A percentile compares a stretch with the other conserved stretches of the same genome.
These are phyloP conservation scores for Steatornis caripensis DNA, from an alignment of 2,113 vertebrate genomes.

Conservation along the genomic window DNA sequence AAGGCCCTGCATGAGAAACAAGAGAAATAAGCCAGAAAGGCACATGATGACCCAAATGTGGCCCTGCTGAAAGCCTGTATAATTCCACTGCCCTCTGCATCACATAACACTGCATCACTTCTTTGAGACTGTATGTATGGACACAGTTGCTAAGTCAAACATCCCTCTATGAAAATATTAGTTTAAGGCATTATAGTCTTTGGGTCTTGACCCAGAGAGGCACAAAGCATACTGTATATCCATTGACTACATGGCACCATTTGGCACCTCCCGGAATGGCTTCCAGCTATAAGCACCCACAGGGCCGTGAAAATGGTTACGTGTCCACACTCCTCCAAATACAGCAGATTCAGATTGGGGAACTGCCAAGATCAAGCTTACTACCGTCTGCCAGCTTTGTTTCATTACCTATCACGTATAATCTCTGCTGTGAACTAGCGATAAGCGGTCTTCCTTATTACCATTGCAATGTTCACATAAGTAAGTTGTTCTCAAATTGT, in stretches of 20 bases:
- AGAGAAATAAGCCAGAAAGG: neutral
- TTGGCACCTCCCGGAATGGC: neutral
- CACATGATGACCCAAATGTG: neutral
- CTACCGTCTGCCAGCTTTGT: neutral
- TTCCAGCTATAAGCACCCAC: neutral
- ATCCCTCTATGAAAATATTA: neutral
- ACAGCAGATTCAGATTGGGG: neutral
- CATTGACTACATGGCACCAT: neutral
- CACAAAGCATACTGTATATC: neutral
- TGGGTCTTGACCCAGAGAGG: neutral
- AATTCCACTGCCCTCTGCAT: neutral
- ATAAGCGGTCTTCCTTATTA: neutral
- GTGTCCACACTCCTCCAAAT: neutral
- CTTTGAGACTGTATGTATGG: neutral
- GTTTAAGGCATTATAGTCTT: neutral
- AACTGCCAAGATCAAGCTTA: neutral
- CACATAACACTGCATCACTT: neutral
- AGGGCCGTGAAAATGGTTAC: neutral
- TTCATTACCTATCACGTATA: constrained; percentile 7
- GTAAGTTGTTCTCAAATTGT: constrained; percentile 44
- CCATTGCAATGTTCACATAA: constrained; percentile 32
- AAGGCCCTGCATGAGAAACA: neutral
- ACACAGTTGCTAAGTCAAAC: neutral
- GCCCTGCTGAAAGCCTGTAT: neutral
- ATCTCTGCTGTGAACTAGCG: constrained; percentile 24